Evolutionary conservation across 1,140 invertebrate species (phyloP).

Genomic region (Drosophila sechellia): DNA sequence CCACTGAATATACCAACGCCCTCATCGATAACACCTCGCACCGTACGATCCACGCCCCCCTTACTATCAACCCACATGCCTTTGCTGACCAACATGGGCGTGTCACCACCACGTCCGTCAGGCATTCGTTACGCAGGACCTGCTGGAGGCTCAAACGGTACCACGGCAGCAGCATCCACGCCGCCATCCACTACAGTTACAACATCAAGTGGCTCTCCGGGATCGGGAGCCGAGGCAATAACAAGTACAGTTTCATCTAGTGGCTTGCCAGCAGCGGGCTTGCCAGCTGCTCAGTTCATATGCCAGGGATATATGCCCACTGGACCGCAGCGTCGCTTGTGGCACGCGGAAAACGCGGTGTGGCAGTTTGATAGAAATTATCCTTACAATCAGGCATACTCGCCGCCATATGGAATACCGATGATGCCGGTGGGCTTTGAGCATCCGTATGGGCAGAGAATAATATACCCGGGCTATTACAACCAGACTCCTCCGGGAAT

Average conservation of each 20-base stretch:
- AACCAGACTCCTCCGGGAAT: constrained; percentile 34
- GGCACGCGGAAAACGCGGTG: constrained; percentile 65
- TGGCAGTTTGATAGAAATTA: constrained; percentile 75
- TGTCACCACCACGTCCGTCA: constrained; percentile 19
- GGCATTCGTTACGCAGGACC: constrained; percentile 35
- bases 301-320: constrained; percentile 51
- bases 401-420: constrained; percentile 57
- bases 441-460: constrained; percentile 53
- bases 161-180: constrained; percentile 15
- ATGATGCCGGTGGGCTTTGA: constrained; percentile 67
- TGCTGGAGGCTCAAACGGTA: constrained; percentile 1
- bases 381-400: constrained; percentile 66
- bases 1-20: constrained; percentile 62
- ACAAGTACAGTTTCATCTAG: background rate
- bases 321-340: constrained; percentile 62
- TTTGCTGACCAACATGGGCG: constrained; percentile 9
- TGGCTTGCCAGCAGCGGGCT: background rate
- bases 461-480: constrained; percentile 63
- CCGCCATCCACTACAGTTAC: background rate
- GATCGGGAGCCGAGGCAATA: background rate
- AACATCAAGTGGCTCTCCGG: background rate
- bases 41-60: constrained; percentile 45
- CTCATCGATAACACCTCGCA: constrained; percentile 60
- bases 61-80: constrained; percentile 22
- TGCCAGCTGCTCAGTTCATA: constrained; percentile 45